Evolutionary conservation across 2,797 vertebrate genomes (phyloP).

Genomic region (Luscinia luscinia): DNA sequence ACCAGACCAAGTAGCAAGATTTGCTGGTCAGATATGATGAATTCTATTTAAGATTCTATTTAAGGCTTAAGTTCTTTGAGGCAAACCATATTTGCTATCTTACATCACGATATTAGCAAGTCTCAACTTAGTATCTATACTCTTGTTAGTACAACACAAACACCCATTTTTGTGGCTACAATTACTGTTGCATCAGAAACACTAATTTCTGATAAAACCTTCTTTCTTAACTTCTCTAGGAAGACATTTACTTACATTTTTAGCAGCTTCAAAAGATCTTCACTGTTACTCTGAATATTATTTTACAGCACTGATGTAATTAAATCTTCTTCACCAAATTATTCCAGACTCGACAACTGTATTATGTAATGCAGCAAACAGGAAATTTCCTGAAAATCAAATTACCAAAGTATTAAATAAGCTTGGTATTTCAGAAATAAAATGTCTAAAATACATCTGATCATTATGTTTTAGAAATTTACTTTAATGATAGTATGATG

Average conservation of each 20-base stretch:
- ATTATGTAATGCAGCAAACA: not conserved
- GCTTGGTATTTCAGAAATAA: not conserved
- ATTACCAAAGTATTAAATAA: not conserved
- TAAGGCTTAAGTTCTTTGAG: not conserved
- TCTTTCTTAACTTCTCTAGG: not conserved
- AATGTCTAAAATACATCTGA: not conserved
- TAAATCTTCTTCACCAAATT: not conserved
- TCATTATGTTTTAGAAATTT: not conserved
- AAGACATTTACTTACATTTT: conserved; percentile 8
- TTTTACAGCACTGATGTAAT: not conserved
- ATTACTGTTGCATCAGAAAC: not conserved
- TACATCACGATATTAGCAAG: not conserved
- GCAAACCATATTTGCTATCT: not conserved
- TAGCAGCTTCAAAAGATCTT: not conserved
- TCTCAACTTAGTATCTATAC: not conserved
- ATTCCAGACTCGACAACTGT: not conserved
- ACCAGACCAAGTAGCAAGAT: not conserved
- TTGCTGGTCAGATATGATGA: not conserved
- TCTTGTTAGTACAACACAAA: not conserved
- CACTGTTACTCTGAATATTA: not conserved
- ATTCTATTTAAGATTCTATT: not conserved
- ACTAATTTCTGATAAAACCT: not conserved
- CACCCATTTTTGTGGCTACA: not conserved
- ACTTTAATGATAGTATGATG: not conserved
- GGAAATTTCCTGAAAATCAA: not conserved